Conservation (phyloP, 2,113 vertebrate genomes). For the Ibidorhyncha struthersii region DNA sequence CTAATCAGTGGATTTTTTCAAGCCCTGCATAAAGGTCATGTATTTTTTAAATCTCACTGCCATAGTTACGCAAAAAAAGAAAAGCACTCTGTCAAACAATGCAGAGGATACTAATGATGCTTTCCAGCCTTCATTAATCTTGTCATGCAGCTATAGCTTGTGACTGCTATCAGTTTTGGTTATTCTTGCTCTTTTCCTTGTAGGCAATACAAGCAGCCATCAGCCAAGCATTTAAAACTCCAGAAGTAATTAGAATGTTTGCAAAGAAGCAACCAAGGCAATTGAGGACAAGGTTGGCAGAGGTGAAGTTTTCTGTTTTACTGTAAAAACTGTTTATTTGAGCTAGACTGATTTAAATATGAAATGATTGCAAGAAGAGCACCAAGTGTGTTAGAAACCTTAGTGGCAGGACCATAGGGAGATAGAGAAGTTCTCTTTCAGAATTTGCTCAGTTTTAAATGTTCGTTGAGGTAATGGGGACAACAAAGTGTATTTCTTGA, state of each 20-base stretch:
- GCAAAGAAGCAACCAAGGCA: conserved; percentile 98
- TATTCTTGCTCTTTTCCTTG: conserved; percentile 7
- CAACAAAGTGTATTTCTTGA: not conserved
- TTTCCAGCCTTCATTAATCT: not conserved
- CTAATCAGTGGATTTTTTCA: not conserved
- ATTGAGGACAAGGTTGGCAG: conserved; percentile 89
- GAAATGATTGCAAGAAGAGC: not conserved
- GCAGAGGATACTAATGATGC: not conserved
- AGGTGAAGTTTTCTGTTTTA: conserved; percentile 78
- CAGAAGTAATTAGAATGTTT: conserved; percentile 97
- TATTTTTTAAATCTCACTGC: not conserved
- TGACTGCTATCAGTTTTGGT: not conserved
- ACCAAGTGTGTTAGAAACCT: not conserved
- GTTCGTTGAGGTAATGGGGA: not conserved
- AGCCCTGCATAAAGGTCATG: not conserved
- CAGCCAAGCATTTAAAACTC: conserved; percentile 98
- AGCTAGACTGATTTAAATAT: not conserved
- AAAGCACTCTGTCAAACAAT: not conserved
- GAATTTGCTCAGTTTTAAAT: not conserved
- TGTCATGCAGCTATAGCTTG: not conserved
- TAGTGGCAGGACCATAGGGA: not conserved
- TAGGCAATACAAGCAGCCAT: conserved; percentile 98
- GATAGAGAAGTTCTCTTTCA: not conserved
- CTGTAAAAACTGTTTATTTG: not conserved
- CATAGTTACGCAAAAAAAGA: not conserved